Evolutionary conservation across 2,888 invertebrate species (phyloP), one percentile per base, ranked within the genome.

Genomic region (Tenthredo livida): DNA sequence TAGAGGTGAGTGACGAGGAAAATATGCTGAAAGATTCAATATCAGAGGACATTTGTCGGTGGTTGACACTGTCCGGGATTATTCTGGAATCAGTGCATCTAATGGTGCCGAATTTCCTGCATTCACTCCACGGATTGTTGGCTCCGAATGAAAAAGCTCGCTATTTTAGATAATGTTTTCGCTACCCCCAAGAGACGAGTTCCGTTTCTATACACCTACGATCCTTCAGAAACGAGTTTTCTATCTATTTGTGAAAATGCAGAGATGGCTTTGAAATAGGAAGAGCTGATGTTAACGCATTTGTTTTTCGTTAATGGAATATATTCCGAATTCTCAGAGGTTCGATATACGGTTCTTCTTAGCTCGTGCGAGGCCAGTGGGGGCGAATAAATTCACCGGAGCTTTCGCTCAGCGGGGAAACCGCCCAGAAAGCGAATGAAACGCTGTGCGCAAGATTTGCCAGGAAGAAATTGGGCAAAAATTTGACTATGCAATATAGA

Each of bases 1-100:
- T 93, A 93, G 93, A 93, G 93, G 93, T 93, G 91, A 93, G 93
- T 91, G 88, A 87, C 86, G 50, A 61, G 58, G 58, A 61, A 80
- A 80, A 80, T 80, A 80, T 65, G 40, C 33, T 43, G n/a, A 61
- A 80, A 80, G 58, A 80, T 77, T 80, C 25, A 80, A 80, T 80
- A 80, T 80, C 80, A 37, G 21, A 73, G n/a, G 72, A 40, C 9
- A 73, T 73, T 70, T 37, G 10, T 43, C 72, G 40, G 43, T 21
- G 33, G 33, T 67, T 67, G 12, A 33, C 9, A 73, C 40, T 40
- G 21, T 43, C 9, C 9, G n/a, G 72, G 21, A 73, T 73, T 43
- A 73, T 73, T 21, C 12, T 40, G 12, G 9, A 73, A 43, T 73
- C 72, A 40, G n/a, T 73, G 72, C n/a, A 43, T n/a, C 21, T 17